phyloP scores from a whole-genome alignment of 2,113 vertebrate genomes.

The Vulpes vulpes region DNA sequence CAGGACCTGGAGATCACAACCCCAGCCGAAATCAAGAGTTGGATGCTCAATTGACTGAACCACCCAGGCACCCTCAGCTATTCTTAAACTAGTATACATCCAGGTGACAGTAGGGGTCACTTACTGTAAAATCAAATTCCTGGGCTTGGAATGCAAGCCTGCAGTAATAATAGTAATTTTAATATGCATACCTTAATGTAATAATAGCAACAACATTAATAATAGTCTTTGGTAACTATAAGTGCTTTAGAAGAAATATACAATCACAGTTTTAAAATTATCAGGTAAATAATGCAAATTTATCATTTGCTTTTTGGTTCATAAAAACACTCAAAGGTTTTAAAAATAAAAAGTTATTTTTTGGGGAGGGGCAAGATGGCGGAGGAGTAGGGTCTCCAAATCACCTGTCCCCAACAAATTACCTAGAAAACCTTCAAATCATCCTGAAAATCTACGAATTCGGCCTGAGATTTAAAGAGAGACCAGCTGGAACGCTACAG shows the following conservation, averaged over 20 bases:
- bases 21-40: neutral
- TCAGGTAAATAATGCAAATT: slow-evolving; percentile 2
- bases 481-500: too few species aligned
- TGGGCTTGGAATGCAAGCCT: slow-evolving; percentile 6
- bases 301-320: slow-evolving; percentile 35
- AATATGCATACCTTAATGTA: slow-evolving; percentile 28
- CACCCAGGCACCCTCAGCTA: neutral
- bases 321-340: slow-evolving; percentile 25
- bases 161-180: slow-evolving; percentile 50
- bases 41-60: neutral
- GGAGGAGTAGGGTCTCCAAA: too few species aligned
- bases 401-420: too few species aligned
- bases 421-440: too few species aligned
- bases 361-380: too few species aligned
- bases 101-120: neutral
- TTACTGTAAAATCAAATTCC: slow-evolving; percentile 8
- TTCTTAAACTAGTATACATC: neutral
- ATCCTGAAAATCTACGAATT: too few species aligned
- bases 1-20: neutral
- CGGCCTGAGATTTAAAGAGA: too few species aligned
- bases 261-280: neutral
- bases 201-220: neutral
- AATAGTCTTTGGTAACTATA: slow-evolving; percentile 37
- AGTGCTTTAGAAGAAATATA: slow-evolving; percentile 39
- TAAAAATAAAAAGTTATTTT: neutral